These are phyloP conservation scores for Salvelinus alpinus DNA, from an alignment of 2,113 vertebrate species.

Conservation along the genomic window DNA sequence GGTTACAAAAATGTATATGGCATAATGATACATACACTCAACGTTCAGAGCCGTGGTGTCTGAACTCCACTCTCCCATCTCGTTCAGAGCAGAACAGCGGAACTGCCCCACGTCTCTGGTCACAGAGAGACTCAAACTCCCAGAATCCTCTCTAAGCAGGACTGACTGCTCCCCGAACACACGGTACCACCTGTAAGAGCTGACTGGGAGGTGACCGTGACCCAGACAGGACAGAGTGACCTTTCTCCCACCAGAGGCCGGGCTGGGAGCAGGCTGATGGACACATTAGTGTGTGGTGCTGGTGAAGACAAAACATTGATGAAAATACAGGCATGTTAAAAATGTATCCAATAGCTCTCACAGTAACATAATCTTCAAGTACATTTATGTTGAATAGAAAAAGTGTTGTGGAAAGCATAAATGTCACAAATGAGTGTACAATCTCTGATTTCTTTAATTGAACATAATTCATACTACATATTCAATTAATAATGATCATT, in stretches of 20 bases:
- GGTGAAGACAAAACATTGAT: neutral
- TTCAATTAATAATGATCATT: neutral
- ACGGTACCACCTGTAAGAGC: constrained; percentile 20
- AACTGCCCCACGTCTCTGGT: constrained; percentile 3
- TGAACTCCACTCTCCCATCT: constrained; percentile 18
- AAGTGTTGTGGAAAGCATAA: neutral
- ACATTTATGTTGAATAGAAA: neutral
- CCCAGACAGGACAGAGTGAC: constrained; percentile 14
- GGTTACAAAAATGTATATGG: no score
- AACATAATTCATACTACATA: no score
- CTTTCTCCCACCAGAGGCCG: neutral
- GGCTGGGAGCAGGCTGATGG: neutral
- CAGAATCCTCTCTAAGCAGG: neutral
- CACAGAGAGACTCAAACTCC: neutral
- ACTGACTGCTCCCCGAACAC: neutral
- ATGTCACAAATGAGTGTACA: no score
- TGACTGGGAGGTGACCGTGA: neutral
- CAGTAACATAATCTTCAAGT: neutral
- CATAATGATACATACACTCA: constrained; percentile 16
- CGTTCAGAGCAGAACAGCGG: constrained; percentile 14
- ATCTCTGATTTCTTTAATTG: no score
- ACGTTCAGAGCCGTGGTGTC: neutral
- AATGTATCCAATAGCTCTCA: neutral
- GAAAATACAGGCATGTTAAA: neutral
- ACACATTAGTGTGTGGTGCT: constrained; percentile 9